These are phyloP conservation scores for Musca domestica DNA, from an alignment of 1,140 invertebrate species.

Conservation along the genomic window DNA sequence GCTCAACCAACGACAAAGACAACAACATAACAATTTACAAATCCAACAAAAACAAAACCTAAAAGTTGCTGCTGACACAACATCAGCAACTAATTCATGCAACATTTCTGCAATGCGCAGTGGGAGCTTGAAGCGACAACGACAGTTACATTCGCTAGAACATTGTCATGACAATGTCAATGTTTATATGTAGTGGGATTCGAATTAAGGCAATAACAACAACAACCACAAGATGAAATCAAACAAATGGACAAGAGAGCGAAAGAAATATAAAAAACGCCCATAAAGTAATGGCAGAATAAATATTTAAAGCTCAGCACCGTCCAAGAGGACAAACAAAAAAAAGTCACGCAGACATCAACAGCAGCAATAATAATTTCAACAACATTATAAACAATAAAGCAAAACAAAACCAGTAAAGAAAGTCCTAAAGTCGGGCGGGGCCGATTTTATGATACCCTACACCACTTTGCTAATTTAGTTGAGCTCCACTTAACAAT, in stretches of 20 bases:
- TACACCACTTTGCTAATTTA: too few relatives aligned
- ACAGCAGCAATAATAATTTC: neutral
- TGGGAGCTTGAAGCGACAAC: neutral
- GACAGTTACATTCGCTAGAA: neutral
- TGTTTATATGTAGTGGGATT: neutral
- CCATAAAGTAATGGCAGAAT: slow-evolving; percentile 26
- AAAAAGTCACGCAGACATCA: neutral
- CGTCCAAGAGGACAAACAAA: neutral
- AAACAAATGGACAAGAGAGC: slow-evolving; percentile 9
- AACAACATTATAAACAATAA: slow-evolving; percentile 5
- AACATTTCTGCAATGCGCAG: neutral
- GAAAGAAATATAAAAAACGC: slow-evolving; percentile 23
- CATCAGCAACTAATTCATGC: slow-evolving; percentile 6
- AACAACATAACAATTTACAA: neutral
- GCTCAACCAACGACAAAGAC: too few relatives aligned
- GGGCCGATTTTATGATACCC: too few relatives aligned
- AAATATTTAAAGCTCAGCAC: slow-evolving; percentile 5
- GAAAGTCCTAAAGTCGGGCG: too few relatives aligned
- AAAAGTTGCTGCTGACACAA: neutral
- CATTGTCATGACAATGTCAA: neutral
- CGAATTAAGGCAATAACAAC: neutral
- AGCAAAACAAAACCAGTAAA: neutral
- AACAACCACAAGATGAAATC: neutral
- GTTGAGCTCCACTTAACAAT: too few relatives aligned
- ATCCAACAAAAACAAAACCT: slow-evolving; percentile 2